Evolutionary conservation across 2,113 vertebrate species (phyloP).

Genomic region (Aramus guarauna): DNA sequence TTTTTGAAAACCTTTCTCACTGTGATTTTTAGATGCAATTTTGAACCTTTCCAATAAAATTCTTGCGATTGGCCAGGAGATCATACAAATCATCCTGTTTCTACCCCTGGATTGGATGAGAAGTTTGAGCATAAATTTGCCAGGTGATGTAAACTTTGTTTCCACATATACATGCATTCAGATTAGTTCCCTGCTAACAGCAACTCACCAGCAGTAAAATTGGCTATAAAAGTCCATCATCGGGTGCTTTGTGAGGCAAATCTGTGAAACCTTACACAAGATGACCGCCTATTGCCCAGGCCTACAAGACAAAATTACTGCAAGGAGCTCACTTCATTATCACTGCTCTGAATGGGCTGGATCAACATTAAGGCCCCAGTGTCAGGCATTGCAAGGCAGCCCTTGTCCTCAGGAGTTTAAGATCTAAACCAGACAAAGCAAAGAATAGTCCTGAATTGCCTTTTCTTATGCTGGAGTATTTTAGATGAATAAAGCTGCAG

Average conservation of each 20-base stretch:
- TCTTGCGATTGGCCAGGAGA: not conserved
- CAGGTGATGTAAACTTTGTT: not conserved
- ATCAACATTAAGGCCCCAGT: not conserved
- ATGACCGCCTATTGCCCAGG: not conserved
- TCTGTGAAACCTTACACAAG: not conserved
- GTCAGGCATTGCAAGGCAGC: not conserved
- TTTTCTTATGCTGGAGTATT: not conserved
- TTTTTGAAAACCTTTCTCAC: not conserved
- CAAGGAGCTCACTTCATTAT: not conserved
- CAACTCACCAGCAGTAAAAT: not conserved
- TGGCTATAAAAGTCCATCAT: constrained; percentile 2
- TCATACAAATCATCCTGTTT: not conserved
- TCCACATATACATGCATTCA: not conserved
- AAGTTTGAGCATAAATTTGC: not conserved
- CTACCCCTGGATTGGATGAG: not conserved
- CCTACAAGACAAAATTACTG: not conserved
- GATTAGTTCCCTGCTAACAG: not conserved
- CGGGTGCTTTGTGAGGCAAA: not conserved
- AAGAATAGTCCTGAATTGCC: not conserved
- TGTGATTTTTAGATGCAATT: not conserved
- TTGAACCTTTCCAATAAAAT: not conserved
- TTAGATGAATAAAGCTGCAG: not conserved
- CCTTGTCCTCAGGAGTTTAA: not conserved
- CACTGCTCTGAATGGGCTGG: not conserved
- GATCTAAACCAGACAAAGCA: not conserved